These are phyloP conservation scores for Mormyrops attenuatus DNA, from an alignment of 2,797 vertebrate species.

Conservation along the genomic window DNA sequence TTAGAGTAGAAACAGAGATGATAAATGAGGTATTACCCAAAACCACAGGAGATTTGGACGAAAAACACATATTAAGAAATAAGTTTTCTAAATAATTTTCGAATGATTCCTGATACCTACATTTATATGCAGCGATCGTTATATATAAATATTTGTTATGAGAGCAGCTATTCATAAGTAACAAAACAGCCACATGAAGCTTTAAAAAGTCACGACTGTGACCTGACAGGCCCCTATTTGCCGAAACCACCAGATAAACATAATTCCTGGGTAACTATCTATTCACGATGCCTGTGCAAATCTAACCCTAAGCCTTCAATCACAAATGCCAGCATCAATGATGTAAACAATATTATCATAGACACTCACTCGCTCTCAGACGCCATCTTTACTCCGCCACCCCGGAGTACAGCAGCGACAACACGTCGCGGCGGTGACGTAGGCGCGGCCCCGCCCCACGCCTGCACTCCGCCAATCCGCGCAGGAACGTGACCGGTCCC, in stretches of 20 bases:
- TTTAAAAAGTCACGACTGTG: neutral
- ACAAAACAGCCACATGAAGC: neutral
- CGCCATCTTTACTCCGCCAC: slow-evolving; percentile 48
- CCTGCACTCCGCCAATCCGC: neutral
- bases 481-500: neutral
- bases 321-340: neutral
- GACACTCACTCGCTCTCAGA: slow-evolving; percentile 66
- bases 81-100: neutral
- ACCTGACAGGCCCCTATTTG: neutral
- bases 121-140: neutral
- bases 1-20: slow-evolving; percentile 29
- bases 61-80: neutral
- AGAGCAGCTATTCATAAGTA: neutral
- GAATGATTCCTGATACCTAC: neutral
- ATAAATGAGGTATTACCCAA: neutral
- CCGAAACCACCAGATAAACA: neutral
- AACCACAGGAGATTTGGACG: neutral
- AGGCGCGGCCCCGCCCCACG: neutral
- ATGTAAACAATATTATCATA: neutral
- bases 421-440: neutral
- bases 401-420: neutral
- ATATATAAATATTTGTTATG: neutral
- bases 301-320: neutral
- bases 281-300: neutral
- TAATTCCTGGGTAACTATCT: neutral